Evolutionary conservation across 2,797 vertebrate species (phyloP).

Genomic region (Tenualosa ilisha): DNA sequence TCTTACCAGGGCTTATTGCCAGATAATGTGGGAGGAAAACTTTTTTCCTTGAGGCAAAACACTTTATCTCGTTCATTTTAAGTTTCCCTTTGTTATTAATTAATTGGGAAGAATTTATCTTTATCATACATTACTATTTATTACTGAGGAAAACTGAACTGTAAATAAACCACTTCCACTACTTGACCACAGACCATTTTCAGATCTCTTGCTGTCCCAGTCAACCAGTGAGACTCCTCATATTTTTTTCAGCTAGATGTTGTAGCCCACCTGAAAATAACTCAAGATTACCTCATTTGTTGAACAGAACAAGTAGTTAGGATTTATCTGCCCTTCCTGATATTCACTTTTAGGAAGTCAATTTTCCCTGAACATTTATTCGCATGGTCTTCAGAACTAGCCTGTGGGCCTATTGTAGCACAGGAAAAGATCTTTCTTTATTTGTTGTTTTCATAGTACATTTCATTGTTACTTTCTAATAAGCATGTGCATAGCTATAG

Average conservation of each 20-base stretch:
- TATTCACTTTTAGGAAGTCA: not conserved
- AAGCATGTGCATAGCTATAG: too few species aligned
- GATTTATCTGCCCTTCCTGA: not conserved
- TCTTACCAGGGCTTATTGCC: constrained; percentile 37
- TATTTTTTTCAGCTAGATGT: not conserved
- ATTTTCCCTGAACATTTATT: too few species aligned
- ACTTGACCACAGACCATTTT: not conserved
- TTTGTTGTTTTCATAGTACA: too few species aligned
- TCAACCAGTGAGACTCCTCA: not conserved
- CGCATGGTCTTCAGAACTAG: too few species aligned
- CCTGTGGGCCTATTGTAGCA: too few species aligned
- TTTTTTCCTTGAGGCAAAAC: not conserved
- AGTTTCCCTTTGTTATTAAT: not conserved
- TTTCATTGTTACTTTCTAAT: too few species aligned
- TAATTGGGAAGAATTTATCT: too few species aligned
- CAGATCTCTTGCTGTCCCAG: not conserved
- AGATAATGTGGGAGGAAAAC: constrained; percentile 59
- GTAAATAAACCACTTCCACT: not conserved
- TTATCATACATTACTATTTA: not conserved
- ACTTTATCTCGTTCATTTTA: too few species aligned
- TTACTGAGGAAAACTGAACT: not conserved
- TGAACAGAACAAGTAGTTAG: not conserved
- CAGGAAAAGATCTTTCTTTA: too few species aligned
- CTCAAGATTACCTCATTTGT: not conserved
- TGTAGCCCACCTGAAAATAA: not conserved